Conservation (phyloP, 2,113 vertebrate species). For the Platanista minor region DNA sequence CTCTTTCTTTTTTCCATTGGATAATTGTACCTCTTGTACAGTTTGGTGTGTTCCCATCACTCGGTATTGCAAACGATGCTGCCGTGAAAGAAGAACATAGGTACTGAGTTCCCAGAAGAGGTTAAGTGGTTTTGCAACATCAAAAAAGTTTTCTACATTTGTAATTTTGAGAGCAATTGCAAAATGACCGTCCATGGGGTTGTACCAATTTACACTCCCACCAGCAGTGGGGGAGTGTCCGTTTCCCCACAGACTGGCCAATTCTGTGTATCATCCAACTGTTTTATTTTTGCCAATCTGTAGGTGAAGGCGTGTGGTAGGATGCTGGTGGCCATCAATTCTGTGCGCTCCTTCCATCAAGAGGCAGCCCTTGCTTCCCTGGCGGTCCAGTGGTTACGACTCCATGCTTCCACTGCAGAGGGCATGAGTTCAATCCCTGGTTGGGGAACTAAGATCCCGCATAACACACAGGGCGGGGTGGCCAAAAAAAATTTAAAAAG, state of each 20-base stretch:
- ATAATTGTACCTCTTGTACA: no score
- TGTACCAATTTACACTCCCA: not conserved
- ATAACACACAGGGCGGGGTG: no score
- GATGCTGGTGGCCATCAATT: not conserved
- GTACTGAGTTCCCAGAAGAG: not conserved
- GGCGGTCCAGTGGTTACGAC: no score
- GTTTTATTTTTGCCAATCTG: not conserved
- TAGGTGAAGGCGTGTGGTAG: rapidly evolving
- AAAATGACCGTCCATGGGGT: not conserved
- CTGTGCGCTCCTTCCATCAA: not conserved
- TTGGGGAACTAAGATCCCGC: no score
- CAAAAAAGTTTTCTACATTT: not conserved
- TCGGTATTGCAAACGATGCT: not conserved
- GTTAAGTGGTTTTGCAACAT: not conserved
- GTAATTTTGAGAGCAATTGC: not conserved
- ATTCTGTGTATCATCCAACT: rapidly evolving
- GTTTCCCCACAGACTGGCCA: not conserved
- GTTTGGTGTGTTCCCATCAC: not conserved
- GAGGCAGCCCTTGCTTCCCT: not conserved
- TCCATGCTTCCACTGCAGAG: no score
- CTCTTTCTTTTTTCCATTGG: not conserved
- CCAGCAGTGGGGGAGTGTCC: not conserved
- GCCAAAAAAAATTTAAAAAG: not conserved
- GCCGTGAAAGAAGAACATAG: not conserved
- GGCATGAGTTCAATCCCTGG: no score